Evolutionary conservation across 2,888 invertebrate species (phyloP), one percentile per base, ranked within the genome.

Genomic region (Spodoptera littoralis): DNA sequence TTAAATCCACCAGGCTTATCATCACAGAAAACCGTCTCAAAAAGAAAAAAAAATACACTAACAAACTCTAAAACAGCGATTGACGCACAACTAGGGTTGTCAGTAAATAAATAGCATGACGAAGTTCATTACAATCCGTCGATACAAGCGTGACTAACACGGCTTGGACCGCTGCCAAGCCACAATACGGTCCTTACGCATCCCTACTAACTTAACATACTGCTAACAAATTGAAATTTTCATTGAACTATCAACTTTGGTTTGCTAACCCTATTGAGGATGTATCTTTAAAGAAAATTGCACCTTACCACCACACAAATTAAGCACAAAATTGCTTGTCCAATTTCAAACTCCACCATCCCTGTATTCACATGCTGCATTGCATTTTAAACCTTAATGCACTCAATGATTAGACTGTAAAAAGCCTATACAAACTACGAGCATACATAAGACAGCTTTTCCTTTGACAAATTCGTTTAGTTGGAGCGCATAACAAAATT

Each of bases 141-240:
- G 30, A 52, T 58, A 70, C 47, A 36, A 43, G 44, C 71, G 60
- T 77, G 76, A 79, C 72, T 77, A 69, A 77, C 51, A 8, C 12
- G n/a, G 11, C 27, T 49, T 79, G 76, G 76, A 57, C 1, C 8
- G 0, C 42, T 44, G 79, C 76, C 76, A 76, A 54, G 46, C 51
- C 63, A 62, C 55, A 55, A 68, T 64, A 65, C 65, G 67, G 65
- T 62, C 61, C 71, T 64, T 65, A 58, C 60, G 56, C 48, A 60
- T 70, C 64, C 53, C 62, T 58, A 45, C 75, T 52, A 61, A 74
- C 42, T 68, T 60, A 68, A 62, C 44, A n/a, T 44, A 70, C 70
- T 55, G 70, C 69, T 70, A 27, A 18, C 51, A 11, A 68, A 58
- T 46, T 55, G 11, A 69, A 68, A 62, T 69, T 51, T 54, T 49